Percentiles rank a stretch among this genome's conserved stretches.
Evolutionary conservation across 2,113 vertebrate species (phyloP).

Genomic region (Rhabdomys dilectus): DNA sequence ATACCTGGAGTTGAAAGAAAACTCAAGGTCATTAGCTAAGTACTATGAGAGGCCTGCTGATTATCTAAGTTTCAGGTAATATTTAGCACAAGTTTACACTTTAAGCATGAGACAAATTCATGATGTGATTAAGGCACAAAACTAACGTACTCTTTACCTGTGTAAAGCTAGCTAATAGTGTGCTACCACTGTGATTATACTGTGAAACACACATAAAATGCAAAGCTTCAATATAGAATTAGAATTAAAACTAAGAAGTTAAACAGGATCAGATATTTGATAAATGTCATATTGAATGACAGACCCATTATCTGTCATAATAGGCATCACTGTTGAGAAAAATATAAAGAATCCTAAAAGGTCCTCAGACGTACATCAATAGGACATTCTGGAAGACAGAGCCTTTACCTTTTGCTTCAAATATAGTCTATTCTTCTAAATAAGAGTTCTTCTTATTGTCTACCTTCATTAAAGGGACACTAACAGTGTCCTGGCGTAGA

Average conservation of each 20-base stretch:
- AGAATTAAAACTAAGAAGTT: background rate
- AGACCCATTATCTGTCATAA: background rate
- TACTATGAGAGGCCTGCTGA: background rate
- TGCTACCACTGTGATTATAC: background rate
- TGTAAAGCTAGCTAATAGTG: background rate
- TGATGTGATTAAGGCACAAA: background rate
- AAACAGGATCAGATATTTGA: background rate
- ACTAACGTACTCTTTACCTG: background rate
- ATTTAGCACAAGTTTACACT: background rate
- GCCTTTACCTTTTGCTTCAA: background rate
- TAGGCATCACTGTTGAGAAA: background rate
- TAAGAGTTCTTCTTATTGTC: background rate
- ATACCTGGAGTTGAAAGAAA: background rate
- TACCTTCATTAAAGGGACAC: background rate
- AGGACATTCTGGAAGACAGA: background rate
- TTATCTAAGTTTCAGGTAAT: background rate
- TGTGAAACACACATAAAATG: background rate
- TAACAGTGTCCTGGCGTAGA: background rate
- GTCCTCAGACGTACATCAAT: background rate
- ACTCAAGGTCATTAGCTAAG: background rate
- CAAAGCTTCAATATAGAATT: background rate
- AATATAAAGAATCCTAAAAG: background rate
- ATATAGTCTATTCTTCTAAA: background rate
- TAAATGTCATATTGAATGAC: background rate
- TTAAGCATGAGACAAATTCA: background rate